A percentile compares a stretch with the other conserved stretches of the same genome.
These are phyloP conservation scores for Gila robusta DNA, from an alignment of 2,797 vertebrate genomes.

Conservation along the genomic window DNA sequence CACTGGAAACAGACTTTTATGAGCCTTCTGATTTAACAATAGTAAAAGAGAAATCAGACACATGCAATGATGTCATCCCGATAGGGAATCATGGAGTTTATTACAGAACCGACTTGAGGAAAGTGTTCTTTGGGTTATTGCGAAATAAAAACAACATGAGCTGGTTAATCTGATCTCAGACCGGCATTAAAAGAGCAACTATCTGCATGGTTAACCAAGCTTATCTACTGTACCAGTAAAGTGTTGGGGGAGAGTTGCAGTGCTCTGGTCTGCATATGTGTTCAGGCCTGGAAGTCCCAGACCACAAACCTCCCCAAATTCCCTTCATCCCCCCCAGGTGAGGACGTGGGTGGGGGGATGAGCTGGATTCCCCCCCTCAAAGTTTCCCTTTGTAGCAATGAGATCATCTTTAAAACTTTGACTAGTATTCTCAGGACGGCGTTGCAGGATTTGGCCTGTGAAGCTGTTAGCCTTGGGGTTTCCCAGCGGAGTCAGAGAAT, in stretches of 20 bases:
- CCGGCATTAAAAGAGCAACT: not conserved
- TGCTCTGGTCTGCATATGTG: constrained; percentile 31
- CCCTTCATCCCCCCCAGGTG: constrained; percentile 19
- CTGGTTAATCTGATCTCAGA: constrained; percentile 20
- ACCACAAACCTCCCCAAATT: constrained; percentile 32
- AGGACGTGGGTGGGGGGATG: constrained; percentile 47
- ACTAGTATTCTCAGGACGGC: not conserved
- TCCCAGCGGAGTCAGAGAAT: constrained; percentile 3
- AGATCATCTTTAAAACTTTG: constrained; percentile 44
- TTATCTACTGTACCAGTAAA: constrained; percentile 27
- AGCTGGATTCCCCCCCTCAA: constrained; percentile 38
- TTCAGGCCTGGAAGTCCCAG: constrained; percentile 48
- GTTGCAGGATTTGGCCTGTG: constrained; percentile 1
- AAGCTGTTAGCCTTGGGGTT: not conserved
- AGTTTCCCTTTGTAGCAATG: constrained; percentile 42
- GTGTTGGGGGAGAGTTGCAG: constrained; percentile 5
- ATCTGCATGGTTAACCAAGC: constrained; percentile 48
- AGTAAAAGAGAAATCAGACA: constrained; percentile 71
- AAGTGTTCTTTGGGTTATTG: not conserved
- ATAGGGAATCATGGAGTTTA: constrained; percentile 21
- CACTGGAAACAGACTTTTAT: constrained; percentile 68
- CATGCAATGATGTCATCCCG: constrained; percentile 76
- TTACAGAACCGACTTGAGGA: constrained; percentile 2
- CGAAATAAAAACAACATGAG: not conserved
- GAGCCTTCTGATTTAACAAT: constrained; percentile 72